phyloP scores from a whole-genome alignment of 1,140 invertebrate genomes.

The Euborellia annulipes region DNA sequence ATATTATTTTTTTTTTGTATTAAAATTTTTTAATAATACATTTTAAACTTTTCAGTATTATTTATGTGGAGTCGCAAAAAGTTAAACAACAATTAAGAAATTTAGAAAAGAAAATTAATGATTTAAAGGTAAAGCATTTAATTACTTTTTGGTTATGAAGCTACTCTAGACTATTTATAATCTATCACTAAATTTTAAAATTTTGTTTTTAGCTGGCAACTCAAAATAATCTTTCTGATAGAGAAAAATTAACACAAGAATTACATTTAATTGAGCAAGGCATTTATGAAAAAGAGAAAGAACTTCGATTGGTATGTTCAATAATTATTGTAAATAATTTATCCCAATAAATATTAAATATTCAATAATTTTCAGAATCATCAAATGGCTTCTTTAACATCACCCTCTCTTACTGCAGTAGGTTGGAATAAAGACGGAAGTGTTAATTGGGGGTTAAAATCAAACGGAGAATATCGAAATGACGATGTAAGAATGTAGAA shows the following conservation, averaged over 20 bases:
- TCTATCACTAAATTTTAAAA: not conserved
- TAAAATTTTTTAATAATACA: no score
- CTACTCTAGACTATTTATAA: not conserved
- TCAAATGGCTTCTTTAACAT: slow-evolving; percentile 11
- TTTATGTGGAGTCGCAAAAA: slow-evolving; percentile 41
- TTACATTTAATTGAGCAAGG: slow-evolving; percentile 47
- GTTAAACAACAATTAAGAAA: slow-evolving; percentile 45
- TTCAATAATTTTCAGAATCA: slow-evolving; percentile 24
- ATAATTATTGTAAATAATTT: not conserved
- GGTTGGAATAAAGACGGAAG: slow-evolving; percentile 12
- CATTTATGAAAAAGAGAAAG: slow-evolving; percentile 46
- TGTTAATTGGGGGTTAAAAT: slow-evolving; percentile 10
- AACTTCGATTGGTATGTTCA: slow-evolving; percentile 33
- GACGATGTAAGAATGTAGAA: slow-evolving; percentile 21
- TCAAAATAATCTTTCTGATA: slow-evolving; percentile 32
- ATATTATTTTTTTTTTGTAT: no score
- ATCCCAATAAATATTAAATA: slow-evolving; percentile 8
- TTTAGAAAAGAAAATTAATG: slow-evolving; percentile 46
- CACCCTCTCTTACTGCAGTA: slow-evolving; percentile 9
- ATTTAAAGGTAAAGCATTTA: slow-evolving; percentile 47
- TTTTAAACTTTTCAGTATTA: slow-evolving; percentile 16
- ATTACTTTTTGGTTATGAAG: no score
- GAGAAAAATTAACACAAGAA: slow-evolving; percentile 42
- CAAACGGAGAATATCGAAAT: slow-evolving; percentile 13
- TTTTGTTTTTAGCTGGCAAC: slow-evolving; percentile 27